Base-by-base conservation (phyloP, 2,113 vertebrate species). In the Paratilapia polleni region DNA sequence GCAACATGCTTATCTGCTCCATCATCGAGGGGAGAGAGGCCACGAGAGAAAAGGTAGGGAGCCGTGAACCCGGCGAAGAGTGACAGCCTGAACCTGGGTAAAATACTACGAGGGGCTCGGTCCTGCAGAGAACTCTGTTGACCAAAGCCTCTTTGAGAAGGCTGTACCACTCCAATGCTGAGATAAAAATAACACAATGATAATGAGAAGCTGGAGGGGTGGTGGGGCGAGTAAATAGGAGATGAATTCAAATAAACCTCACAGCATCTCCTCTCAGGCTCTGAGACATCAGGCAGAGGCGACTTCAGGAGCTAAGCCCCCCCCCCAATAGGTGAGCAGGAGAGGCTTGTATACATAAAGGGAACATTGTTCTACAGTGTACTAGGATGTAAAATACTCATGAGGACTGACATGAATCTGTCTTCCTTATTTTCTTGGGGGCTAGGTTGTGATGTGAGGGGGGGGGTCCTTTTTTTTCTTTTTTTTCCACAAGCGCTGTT, bases 1-100 rank as follows among this genome's bases (percentile, higher is more conserved):
- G 91, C 80, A 90, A 73, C 91, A 82, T 86, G 89, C 91, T 94
- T 94, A 94, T 94, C 92, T 94, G 79, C 78, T 93, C 91, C 34
- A 64, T 94, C 91, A 89, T 87, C 74, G 43, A 57, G 59, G 80
- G 75, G 82, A 63, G 86, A 80, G 87, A 77, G 85, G 89, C 87
- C 83, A 78, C 78, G 28, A 77, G 91, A 83, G 85, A 85, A 82
- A 91, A 88, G 17, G 59, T 82, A 84, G 83, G 84, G 87, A 91
- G 88, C 81, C 81, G 22, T 88, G 86, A 88, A 84, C 84, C 43
- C 59, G 1, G 81, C 20, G 81, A 75, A 77, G 94, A 93, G 86
- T 88, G 91, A 94, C 85, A 80, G 73, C 58, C 34, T 0, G 57
- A 61, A 61, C 84, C 85, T 83, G 91, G 89, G 78, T 82, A 43